phyloP scores from a whole-genome alignment of 1,140 invertebrate species.

The Hestina assimilis region DNA sequence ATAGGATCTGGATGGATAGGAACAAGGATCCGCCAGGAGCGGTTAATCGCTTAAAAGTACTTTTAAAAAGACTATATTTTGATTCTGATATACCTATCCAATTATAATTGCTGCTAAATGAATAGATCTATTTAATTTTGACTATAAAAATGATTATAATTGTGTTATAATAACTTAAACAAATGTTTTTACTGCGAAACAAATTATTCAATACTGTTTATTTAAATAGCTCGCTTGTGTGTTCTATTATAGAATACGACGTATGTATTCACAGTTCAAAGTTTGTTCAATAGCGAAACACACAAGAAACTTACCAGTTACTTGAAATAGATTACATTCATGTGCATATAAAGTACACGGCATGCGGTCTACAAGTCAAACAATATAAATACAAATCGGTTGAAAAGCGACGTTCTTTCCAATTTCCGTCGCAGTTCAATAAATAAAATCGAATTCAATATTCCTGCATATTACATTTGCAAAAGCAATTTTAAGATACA shows the following conservation, averaged over 20 bases:
- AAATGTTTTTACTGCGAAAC: no score
- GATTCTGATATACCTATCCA: no score
- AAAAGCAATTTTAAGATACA: conserved; percentile 14
- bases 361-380: conserved; percentile 26
- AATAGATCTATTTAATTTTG: no score
- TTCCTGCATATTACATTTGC: conserved; percentile 18
- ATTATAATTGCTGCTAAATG: no score
- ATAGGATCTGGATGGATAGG: no score
- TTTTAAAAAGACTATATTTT: no score
- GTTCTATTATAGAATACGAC: conserved; percentile 11
- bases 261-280: conserved; percentile 25
- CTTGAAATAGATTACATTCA: conserved; percentile 24
- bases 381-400: conserved; percentile 23
- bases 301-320: conserved; percentile 27
- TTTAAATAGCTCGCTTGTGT: conserved; percentile 17
- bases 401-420: conserved; percentile 22
- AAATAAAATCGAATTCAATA: conserved; percentile 29
- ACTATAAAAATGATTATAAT: no score
- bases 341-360: conserved; percentile 19
- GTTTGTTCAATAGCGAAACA: conserved; percentile 31
- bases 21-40: no score
- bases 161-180: no score
- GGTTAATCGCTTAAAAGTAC: no score
- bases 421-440: conserved; percentile 25
- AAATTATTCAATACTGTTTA: conserved; percentile 13